Evolutionary conservation across 2,888 invertebrate genomes (phyloP).

Genomic region (Bugula neritina): DNA sequence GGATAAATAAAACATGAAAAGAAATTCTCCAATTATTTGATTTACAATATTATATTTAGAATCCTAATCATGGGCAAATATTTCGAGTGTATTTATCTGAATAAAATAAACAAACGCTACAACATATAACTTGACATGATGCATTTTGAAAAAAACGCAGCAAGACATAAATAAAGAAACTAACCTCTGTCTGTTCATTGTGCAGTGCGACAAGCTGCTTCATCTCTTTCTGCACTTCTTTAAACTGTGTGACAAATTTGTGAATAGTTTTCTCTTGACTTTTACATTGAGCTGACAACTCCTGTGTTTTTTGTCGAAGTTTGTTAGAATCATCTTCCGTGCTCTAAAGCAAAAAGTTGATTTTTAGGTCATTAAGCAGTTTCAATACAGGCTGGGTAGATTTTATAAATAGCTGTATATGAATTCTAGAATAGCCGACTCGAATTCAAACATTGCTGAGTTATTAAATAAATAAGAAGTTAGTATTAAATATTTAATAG

Average conservation of each 20-base stretch:
- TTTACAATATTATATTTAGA: too few species aligned
- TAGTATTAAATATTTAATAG: too few species aligned
- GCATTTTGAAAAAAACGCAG: too few species aligned
- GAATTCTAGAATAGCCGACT: too few species aligned
- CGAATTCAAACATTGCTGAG: too few species aligned
- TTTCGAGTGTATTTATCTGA: too few species aligned
- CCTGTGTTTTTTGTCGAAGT: background rate
- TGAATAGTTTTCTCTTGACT: constrained; percentile 8
- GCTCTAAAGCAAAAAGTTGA: background rate
- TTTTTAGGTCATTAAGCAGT: background rate
- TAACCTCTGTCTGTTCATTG: constrained; percentile 17
- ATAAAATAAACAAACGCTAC: too few species aligned
- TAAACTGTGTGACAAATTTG: constrained; percentile 20
- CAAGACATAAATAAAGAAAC: too few species aligned
- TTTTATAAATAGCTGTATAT: too few species aligned
- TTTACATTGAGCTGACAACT: constrained; percentile 3
- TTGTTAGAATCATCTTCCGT: background rate
- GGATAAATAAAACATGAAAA: background rate
- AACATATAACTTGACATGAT: too few species aligned
- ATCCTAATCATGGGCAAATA: too few species aligned
- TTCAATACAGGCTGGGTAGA: background rate
- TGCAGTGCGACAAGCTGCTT: constrained; percentile 1
- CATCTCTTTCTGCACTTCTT: constrained; percentile 15
- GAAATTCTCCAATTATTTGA: background rate
- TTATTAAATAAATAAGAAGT: too few species aligned